phyloP scores from a whole-genome alignment of 2,888 invertebrate genomes.

The Odontothrips loti region DNA sequence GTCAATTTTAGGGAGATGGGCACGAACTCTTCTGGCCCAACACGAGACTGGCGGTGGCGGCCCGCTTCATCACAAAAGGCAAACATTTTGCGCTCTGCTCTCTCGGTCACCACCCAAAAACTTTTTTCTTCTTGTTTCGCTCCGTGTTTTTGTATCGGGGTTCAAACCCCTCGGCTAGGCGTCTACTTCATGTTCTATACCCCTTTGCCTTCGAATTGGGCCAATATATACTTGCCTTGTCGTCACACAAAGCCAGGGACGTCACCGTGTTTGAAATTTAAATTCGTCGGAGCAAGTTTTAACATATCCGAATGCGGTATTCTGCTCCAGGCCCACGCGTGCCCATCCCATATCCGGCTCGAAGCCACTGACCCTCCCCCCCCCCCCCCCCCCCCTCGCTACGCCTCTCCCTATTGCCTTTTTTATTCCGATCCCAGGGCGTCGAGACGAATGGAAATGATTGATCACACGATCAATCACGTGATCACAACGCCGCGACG shows the following conservation, averaged over 20 bases:
- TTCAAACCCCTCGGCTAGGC: too few relatives aligned
- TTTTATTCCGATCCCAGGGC: neutral
- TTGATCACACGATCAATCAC: neutral
- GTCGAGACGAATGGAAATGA: neutral
- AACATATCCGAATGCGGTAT: too few relatives aligned
- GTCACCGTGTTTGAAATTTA: too few relatives aligned
- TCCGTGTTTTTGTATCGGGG: too few relatives aligned
- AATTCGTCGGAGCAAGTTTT: too few relatives aligned
- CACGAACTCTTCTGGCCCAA: neutral
- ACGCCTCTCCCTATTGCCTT: neutral
- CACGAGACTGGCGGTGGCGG: neutral
- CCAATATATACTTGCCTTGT: too few relatives aligned
- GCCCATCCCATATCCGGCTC: too few relatives aligned
- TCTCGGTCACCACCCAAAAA: too few relatives aligned
- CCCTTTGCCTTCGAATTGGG: neutral
- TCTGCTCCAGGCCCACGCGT: too few relatives aligned
- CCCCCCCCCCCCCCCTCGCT: neutral
- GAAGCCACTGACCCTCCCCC: too few relatives aligned
- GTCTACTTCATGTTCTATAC: neutral
- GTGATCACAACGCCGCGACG: neutral
- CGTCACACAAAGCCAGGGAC: too few relatives aligned
- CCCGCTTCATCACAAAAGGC: neutral
- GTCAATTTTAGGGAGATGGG: constrained; percentile 20
- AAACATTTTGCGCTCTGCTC: neutral
- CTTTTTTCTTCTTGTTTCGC: too few relatives aligned